Conservation (phyloP, 2,113 vertebrate species). For the Myrmecophaga tridactyla region DNA sequence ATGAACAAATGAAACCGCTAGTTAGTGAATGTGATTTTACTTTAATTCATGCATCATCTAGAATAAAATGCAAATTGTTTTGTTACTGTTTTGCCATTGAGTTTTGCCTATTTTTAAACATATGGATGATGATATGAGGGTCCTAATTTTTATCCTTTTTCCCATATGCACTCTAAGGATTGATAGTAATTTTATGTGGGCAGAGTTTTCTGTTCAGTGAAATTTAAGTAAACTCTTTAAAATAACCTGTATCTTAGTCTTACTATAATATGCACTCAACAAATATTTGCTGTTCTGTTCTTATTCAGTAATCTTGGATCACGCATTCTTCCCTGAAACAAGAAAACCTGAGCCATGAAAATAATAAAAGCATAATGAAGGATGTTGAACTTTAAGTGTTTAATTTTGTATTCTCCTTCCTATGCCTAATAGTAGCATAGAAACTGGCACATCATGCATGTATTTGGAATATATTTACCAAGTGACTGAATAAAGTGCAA, state of each 20-base stretch:
- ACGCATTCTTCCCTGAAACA: neutral
- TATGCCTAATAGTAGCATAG: neutral
- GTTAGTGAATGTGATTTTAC: neutral
- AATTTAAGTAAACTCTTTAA: neutral
- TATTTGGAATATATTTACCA: neutral
- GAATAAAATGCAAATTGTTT: neutral
- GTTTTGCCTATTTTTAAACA: neutral
- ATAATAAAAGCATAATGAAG: neutral
- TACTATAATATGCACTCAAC: neutral
- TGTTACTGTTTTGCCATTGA: neutral
- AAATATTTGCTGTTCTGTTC: neutral
- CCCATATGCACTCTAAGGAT: neutral
- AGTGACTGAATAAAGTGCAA: neutral
- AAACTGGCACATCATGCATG: neutral
- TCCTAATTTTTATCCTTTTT: slow-evolving; percentile 14
- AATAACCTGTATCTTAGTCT: neutral
- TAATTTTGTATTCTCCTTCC: neutral
- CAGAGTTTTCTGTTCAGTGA: neutral
- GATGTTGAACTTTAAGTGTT: neutral
- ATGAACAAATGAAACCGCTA: neutral
- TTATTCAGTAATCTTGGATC: neutral
- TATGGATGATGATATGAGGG: neutral
- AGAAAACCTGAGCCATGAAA: neutral
- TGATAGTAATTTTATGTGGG: slow-evolving; percentile 20
- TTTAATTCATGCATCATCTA: neutral